Evolutionary conservation across 2,113 vertebrate species (phyloP).

Genomic region (cattle (Bos taurus)): DNA sequence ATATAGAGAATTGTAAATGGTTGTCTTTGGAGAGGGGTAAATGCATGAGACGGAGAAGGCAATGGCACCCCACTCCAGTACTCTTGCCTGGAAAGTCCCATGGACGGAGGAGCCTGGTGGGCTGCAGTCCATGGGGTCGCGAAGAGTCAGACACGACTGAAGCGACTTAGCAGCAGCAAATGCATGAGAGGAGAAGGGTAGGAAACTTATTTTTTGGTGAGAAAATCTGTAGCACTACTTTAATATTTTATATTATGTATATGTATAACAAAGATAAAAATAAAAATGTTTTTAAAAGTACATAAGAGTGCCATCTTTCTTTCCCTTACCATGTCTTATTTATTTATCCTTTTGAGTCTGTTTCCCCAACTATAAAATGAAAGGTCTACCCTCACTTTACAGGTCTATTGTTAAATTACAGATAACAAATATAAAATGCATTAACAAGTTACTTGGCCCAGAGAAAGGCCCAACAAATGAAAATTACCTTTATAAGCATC

Average conservation of each 20-base stretch:
- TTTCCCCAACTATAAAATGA: background rate
- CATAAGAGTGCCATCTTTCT: background rate
- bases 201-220: background rate
- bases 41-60: background rate
- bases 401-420: background rate
- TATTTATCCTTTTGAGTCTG: background rate
- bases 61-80: no score
- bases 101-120: no score
- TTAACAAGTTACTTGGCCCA: background rate
- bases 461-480: background rate
- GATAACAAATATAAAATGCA: background rate
- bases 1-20: background rate
- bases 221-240: background rate
- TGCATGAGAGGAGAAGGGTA: background rate
- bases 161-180: no score
- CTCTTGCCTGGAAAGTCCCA: no score
- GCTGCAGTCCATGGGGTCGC: no score
- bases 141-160: no score
- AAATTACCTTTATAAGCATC: background rate
- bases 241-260: background rate
- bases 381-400: background rate
- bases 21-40: background rate
- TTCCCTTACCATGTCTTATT: background rate
- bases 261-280: background rate
- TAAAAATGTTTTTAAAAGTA: background rate